phyloP scores from a whole-genome alignment of 2,113 vertebrate species.

The Dendropsophus ebraccatus region DNA sequence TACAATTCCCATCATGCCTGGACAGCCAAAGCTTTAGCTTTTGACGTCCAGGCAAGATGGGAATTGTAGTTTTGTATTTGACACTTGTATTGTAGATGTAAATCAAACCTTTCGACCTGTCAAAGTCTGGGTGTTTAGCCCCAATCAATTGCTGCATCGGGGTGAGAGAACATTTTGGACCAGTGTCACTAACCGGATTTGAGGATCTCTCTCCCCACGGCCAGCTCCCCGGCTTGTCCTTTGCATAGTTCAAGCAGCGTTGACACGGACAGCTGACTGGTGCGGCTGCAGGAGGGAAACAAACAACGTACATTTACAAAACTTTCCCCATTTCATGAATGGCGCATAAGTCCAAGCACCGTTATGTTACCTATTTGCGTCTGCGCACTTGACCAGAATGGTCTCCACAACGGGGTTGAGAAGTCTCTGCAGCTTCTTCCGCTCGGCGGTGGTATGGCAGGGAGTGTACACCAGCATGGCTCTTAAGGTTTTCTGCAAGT shows the following conservation, averaged over 20 bases:
- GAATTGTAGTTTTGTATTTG: too few relatives aligned
- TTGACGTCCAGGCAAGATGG: too few relatives aligned
- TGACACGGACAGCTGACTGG: constrained; percentile 89
- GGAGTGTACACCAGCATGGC: constrained; percentile 92
- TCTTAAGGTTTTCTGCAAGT: constrained; percentile 83
- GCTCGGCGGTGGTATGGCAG: constrained; percentile 81
- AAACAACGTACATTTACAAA: background rate
- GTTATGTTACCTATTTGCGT: constrained; percentile 82
- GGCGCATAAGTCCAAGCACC: too few relatives aligned
- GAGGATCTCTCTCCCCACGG: constrained; percentile 89
- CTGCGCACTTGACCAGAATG: constrained; percentile 88
- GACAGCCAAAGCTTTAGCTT: too few relatives aligned
- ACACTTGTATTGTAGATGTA: too few relatives aligned
- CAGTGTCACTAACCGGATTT: constrained; percentile 87
- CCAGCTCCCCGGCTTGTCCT: constrained; percentile 87
- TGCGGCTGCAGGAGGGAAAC: constrained; percentile 74
- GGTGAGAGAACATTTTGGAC: too few relatives aligned
- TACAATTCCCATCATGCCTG: too few relatives aligned
- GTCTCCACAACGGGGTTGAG: constrained; percentile 89
- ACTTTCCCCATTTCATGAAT: too few relatives aligned
- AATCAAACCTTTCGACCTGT: too few relatives aligned
- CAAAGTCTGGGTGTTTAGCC: too few relatives aligned
- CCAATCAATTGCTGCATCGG: too few relatives aligned
- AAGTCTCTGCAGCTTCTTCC: constrained; percentile 82
- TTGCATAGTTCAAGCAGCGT: constrained; percentile 87